Conservation (phyloP, 1,140 invertebrate genomes). For the Cotesia typhae region DNA sequence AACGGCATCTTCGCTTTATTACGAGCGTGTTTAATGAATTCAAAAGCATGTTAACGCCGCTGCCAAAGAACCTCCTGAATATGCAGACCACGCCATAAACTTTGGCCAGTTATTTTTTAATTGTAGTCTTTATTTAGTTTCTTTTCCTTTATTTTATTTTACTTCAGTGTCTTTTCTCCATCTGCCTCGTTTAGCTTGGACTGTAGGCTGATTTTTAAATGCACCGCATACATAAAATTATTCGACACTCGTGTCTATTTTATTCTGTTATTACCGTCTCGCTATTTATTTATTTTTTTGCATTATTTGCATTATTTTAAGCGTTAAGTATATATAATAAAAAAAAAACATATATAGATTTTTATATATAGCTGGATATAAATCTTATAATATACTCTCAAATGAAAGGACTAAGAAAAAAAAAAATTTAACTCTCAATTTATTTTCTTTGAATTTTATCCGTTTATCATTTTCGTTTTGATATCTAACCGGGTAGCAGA, state of each 20-base stretch:
- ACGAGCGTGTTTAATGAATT: conserved; percentile 45
- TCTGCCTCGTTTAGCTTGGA: neutral
- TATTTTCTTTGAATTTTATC: conserved; percentile 1
- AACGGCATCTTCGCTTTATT: conserved; percentile 43
- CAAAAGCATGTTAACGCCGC: conserved; percentile 46
- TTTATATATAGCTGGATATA: neutral
- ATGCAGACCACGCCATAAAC: conserved; percentile 43
- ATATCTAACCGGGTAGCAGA: conserved; percentile 17
- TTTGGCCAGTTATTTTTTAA: conserved; percentile 47
- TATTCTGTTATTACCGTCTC: conserved; percentile 8
- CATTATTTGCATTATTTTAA: too few species aligned
- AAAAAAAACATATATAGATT: neutral
- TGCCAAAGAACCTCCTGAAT: conserved; percentile 45
- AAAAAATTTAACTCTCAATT: conserved; percentile 4
- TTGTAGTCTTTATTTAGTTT: conserved; percentile 39
- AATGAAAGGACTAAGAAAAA: neutral
- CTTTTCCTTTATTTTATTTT: conserved; percentile 30
- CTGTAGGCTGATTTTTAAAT: conserved; percentile 18
- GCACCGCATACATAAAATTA: conserved; percentile 12
- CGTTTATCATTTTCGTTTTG: conserved; percentile 26
- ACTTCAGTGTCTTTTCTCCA: conserved; percentile 3
- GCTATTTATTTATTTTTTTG: neutral
- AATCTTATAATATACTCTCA: neutral
- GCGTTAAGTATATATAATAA: neutral
- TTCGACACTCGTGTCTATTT: conserved; percentile 13